phyloP scores from a whole-genome alignment of 2,888 invertebrate genomes.

The Epinotia brunnichana region DNA sequence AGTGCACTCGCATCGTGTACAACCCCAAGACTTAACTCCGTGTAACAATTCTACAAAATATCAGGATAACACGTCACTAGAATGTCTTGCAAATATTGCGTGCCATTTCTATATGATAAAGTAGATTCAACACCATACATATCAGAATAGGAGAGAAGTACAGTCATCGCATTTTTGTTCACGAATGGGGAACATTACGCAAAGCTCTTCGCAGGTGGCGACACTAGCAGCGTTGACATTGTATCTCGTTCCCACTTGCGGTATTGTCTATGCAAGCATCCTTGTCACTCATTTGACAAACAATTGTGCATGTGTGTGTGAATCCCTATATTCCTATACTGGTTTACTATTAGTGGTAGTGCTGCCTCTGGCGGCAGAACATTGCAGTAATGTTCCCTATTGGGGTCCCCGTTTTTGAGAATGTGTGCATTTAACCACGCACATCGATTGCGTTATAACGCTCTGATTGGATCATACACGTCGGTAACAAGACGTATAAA shows the following conservation, averaged over 20 bases:
- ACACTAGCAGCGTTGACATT: no score
- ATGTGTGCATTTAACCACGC: neutral
- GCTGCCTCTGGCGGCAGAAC: no score
- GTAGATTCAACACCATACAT: neutral
- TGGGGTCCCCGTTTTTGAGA: neutral
- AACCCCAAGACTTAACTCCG: conserved; percentile 12
- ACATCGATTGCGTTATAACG: neutral
- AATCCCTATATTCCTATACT: no score
- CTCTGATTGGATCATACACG: neutral
- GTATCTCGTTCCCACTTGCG: no score
- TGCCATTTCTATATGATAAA: neutral
- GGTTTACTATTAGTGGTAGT: no score
- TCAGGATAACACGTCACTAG: conserved; percentile 2
- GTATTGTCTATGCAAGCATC: no score
- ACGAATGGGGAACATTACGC: no score
- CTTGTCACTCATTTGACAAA: no score
- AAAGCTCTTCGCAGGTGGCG: no score
- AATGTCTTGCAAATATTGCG: neutral
- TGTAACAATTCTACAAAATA: conserved; percentile 14
- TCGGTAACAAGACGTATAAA: neutral
- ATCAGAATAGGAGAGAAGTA: neutral
- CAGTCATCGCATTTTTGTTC: neutral
- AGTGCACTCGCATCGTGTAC: conserved; percentile 24
- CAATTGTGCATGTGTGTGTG: no score
- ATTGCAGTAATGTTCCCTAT: no score